A percentile compares a stretch with the other conserved stretches of the same genome.
phyloP scores from a whole-genome alignment of 1,140 invertebrate genomes.

The Drosophila sp. region DNA sequence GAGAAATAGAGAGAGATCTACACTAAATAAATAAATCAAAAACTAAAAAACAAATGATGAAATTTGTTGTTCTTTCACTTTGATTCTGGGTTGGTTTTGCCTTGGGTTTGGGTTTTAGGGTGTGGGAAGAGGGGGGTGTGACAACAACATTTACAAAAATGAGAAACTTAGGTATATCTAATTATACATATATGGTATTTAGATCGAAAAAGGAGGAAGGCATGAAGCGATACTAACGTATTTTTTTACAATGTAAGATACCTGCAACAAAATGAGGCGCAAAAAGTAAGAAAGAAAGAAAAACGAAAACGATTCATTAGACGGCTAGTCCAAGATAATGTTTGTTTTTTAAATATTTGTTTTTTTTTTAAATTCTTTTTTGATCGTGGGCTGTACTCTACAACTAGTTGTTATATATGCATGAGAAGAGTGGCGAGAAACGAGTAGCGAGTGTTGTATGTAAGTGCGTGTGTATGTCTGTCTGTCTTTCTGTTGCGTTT shows the following conservation, averaged over 20 bases:
- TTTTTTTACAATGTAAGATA: slow-evolving; percentile 83
- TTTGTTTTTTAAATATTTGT: slow-evolving; percentile 44
- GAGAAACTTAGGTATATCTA: not conserved
- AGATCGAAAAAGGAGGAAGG: slow-evolving; percentile 61
- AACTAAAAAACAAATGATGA: not conserved
- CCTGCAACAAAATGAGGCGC: slow-evolving; percentile 80
- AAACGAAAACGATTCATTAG: slow-evolving; percentile 77
- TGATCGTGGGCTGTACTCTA: slow-evolving; percentile 24
- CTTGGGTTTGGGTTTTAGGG: not conserved
- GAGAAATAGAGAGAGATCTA: not conserved
- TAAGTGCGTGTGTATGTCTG: not conserved
- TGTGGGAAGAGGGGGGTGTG: not conserved
- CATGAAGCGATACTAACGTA: slow-evolving; percentile 82
- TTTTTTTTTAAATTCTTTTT: slow-evolving; percentile 31
- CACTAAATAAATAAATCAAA: no score
- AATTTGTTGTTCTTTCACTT: slow-evolving; percentile 6
- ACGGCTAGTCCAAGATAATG: slow-evolving; percentile 67
- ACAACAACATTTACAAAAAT: slow-evolving; percentile 4
- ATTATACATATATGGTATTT: slow-evolving; percentile 16
- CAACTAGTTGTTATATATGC: not conserved
- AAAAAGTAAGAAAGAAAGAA: slow-evolving; percentile 75
- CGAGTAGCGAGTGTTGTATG: not conserved
- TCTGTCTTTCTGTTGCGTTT: not conserved
- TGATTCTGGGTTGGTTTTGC: not conserved
- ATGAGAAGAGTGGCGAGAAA: not conserved